Conservation (phyloP, 2,113 vertebrate species). For the Podarcis raffonei region DNA sequence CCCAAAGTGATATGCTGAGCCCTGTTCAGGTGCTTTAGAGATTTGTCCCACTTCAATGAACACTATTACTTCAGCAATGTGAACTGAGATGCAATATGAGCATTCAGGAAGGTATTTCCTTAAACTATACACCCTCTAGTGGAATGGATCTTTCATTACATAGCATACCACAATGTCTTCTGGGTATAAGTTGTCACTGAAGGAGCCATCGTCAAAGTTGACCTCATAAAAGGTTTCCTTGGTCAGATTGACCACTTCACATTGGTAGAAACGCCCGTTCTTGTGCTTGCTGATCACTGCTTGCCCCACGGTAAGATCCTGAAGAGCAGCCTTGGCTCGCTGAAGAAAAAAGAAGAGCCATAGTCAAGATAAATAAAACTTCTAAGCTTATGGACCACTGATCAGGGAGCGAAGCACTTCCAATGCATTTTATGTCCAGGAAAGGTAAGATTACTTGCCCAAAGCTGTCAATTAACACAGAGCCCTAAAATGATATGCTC, state of each 20-base stretch:
- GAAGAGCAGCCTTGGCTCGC: slow-evolving; percentile 90
- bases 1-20: not conserved
- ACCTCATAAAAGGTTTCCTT: slow-evolving; percentile 98
- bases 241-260: slow-evolving; percentile 92
- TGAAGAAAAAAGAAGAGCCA: slow-evolving; percentile 56
- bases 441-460: not conserved
- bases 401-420: not conserved
- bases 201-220: slow-evolving; percentile 97
- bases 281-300: slow-evolving; percentile 97
- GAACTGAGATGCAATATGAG: too few species aligned
- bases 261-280: slow-evolving; percentile 97
- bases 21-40: not conserved
- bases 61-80: not conserved
- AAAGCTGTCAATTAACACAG: not conserved
- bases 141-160: not conserved
- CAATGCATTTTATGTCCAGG: not conserved
- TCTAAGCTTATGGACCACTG: not conserved
- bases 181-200: slow-evolving; percentile 96
- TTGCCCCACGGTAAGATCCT: slow-evolving; percentile 91
- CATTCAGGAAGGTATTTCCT: not conserved
- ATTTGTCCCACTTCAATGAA: not conserved
- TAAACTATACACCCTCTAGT: not conserved
- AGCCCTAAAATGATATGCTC: not conserved
- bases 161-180: slow-evolving; percentile 94
- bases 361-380: not conserved